Percentiles rank a stretch among this genome's conserved stretches.
These are phyloP conservation scores for Stichodactyla helianthus DNA, from an alignment of 64 coral and sea anemone genomes.

Conservation along the genomic window DNA sequence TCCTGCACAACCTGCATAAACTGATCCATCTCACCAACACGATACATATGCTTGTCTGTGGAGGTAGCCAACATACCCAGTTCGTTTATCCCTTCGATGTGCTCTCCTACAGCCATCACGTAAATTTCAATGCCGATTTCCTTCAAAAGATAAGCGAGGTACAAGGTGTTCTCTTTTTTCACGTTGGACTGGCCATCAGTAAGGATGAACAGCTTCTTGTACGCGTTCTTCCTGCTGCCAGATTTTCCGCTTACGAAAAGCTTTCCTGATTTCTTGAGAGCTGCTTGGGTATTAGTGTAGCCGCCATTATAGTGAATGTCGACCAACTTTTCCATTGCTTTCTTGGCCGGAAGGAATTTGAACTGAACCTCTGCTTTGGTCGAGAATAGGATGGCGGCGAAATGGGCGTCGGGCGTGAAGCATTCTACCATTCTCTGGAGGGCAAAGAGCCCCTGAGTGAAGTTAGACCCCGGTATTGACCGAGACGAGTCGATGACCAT, in stretches of 20 bases:
- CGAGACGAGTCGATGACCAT: slow-evolving; percentile 48
- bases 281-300: slow-evolving; percentile 24
- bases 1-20: slow-evolving; percentile 35
- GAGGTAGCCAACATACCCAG: slow-evolving; percentile 39
- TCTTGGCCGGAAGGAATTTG: slow-evolving; percentile 22
- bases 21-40: slow-evolving; percentile 17
- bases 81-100: slow-evolving; percentile 41
- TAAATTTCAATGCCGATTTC: slow-evolving; percentile 15
- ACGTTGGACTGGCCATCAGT: slow-evolving; percentile 42
- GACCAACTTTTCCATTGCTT: neutral
- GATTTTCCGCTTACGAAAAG: slow-evolving; percentile 19
- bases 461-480: slow-evolving; percentile 16
- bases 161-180: slow-evolving; percentile 4
- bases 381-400: slow-evolving; percentile 29
- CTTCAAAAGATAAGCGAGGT: slow-evolving; percentile 25
- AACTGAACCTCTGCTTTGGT: slow-evolving; percentile 33
- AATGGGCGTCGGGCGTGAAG: slow-evolving; percentile 41
- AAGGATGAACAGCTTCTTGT: slow-evolving; percentile 30
- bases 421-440: neutral
- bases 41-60: slow-evolving; percentile 35
- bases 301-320: slow-evolving; percentile 30
- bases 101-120: slow-evolving; percentile 37
- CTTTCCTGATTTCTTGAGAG: slow-evolving; percentile 19
- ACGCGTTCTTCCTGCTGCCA: slow-evolving; percentile 2
- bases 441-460: slow-evolving; percentile 15